These are phyloP conservation scores for Perognathus longimembris DNA, from an alignment of 2,113 vertebrate genomes.

Conservation along the genomic window DNA sequence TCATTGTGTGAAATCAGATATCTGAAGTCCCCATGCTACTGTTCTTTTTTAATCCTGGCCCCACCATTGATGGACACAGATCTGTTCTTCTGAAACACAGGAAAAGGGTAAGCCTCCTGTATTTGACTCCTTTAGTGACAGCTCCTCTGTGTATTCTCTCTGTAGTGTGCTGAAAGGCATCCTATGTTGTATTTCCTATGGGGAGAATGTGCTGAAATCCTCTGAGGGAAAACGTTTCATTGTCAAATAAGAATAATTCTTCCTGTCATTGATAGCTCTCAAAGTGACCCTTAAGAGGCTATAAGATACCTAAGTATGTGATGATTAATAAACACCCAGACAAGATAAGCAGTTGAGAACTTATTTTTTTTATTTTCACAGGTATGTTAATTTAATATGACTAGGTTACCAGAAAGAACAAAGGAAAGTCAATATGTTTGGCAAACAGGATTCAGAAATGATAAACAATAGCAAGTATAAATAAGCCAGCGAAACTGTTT, in stretches of 20 bases:
- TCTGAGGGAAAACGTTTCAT: conserved; percentile 71
- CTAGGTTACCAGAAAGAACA: conserved; percentile 67
- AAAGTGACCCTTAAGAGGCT: conserved; percentile 81
- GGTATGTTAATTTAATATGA: conserved; percentile 85
- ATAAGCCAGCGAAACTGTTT: conserved; percentile 84
- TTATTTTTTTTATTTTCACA: conserved; percentile 83
- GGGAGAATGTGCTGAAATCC: conserved; percentile 82
- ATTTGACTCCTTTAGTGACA: conserved; percentile 85
- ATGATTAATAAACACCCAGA: conserved; percentile 83
- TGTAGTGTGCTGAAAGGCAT: conserved; percentile 83
- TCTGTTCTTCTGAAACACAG: conserved; percentile 85
- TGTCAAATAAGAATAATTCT: conserved; percentile 74
- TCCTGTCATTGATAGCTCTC: conserved; percentile 86
- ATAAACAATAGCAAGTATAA: conserved; percentile 83
- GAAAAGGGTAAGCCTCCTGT: background rate
- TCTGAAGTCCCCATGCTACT: conserved; percentile 79
- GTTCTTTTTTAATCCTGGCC: conserved; percentile 76
- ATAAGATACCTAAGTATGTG: conserved; percentile 85
- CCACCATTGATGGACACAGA: conserved; percentile 85
- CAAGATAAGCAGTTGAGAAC: conserved; percentile 77
- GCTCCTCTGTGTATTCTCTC: conserved; percentile 84
- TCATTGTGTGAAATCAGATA: conserved; percentile 84
- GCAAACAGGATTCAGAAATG: conserved; percentile 80
- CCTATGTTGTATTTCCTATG: conserved; percentile 85
- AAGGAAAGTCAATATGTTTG: conserved; percentile 76